Conservation (phyloP, 2,797 vertebrate genomes). For the Anas capensis region DNA sequence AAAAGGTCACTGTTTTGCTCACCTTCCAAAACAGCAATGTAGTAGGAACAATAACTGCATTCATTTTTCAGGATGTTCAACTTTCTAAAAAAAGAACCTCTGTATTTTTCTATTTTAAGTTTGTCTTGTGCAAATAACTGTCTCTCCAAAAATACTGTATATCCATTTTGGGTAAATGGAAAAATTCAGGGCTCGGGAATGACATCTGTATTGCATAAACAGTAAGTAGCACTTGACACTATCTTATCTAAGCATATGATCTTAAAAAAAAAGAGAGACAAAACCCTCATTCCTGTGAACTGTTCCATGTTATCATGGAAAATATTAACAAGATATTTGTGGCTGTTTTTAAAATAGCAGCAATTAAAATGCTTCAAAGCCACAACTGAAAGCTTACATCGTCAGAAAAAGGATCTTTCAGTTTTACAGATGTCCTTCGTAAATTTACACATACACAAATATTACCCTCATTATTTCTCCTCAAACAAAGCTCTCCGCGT, state of each 20-base stretch:
- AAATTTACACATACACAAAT: background rate
- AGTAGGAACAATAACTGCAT: conserved; percentile 19
- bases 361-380: conserved; percentile 25
- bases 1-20: conserved; percentile 1
- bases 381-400: background rate
- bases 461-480: background rate
- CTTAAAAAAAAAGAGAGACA: conserved; percentile 40
- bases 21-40: conserved; percentile 23
- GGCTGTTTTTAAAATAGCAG: conserved; percentile 22
- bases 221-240: conserved; percentile 53
- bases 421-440: background rate
- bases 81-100: conserved; percentile 63
- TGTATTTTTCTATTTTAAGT: conserved; percentile 67
- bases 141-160: conserved; percentile 55
- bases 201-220: conserved; percentile 62
- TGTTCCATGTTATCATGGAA: conserved; percentile 62
- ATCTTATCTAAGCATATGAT: conserved; percentile 36
- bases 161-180: conserved; percentile 69
- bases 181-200: conserved; percentile 64
- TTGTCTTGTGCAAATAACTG: conserved; percentile 52
- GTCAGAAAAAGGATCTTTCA: background rate
- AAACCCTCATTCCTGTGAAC: conserved; percentile 14
- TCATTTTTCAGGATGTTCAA: conserved; percentile 48
- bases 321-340: conserved; percentile 21
- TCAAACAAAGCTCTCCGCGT: background rate